Conservation (phyloP, 2,797 vertebrate genomes). For the Urosaurus nigricauda region DNA sequence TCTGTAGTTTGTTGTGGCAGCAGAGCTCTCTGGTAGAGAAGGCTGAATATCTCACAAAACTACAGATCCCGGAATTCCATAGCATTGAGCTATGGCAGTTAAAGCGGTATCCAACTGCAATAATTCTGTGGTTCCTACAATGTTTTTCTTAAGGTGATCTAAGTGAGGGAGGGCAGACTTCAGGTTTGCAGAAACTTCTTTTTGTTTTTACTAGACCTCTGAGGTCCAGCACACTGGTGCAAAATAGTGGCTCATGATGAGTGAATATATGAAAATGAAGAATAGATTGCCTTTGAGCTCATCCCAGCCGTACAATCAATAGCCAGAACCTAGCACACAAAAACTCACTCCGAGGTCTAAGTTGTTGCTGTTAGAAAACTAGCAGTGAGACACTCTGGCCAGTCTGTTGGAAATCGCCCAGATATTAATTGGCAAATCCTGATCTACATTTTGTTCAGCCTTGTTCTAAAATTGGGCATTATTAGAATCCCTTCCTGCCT, state of each 20-base stretch:
- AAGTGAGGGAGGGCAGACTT: background rate
- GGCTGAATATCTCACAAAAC: no score
- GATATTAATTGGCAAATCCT: background rate
- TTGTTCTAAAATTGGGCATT: background rate
- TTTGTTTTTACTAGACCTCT: background rate
- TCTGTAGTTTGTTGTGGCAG: no score
- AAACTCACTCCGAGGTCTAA: background rate
- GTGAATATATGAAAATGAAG: no score
- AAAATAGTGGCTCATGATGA: background rate
- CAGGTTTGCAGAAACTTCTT: background rate
- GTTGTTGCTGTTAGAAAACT: background rate
- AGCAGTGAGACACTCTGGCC: background rate
- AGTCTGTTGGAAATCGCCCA: background rate
- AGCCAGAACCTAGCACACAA: no score
- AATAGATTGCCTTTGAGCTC: no score
- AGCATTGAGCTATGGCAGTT: no score
- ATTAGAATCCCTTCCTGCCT: background rate
- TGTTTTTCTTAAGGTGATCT: background rate
- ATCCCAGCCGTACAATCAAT: no score
- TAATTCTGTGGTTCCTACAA: no score
- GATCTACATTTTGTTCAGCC: background rate
- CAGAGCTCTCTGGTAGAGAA: no score
- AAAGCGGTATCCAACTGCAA: no score
- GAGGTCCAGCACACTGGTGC: background rate
- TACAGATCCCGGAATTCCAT: no score